A percentile compares a stretch with the other conserved stretches of the same genome.
phyloP scores from a whole-genome alignment of 2,113 vertebrate genomes.

The Meleagris gallopavo region DNA sequence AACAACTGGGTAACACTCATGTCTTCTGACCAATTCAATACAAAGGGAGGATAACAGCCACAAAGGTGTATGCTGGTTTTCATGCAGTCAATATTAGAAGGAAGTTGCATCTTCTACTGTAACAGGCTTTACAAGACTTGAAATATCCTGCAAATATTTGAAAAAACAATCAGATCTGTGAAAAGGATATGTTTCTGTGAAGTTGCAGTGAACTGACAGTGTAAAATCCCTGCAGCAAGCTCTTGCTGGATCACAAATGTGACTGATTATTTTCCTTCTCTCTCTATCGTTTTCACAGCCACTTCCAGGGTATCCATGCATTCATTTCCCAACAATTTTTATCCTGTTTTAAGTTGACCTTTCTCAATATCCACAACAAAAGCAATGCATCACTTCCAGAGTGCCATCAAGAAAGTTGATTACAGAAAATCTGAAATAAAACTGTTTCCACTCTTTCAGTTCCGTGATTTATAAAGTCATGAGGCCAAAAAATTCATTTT shows the following conservation, averaged over 20 bases:
- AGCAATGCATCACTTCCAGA: background rate
- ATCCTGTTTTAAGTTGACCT: background rate
- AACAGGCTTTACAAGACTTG: background rate
- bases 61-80: background rate
- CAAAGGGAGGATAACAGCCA: background rate
- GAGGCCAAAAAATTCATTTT: background rate
- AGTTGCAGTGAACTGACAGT: background rate
- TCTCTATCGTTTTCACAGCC: background rate
- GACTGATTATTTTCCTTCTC: background rate
- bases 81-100: background rate
- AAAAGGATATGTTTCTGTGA: background rate
- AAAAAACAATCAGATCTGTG: background rate
- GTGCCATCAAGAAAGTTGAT: background rate
- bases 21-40: background rate
- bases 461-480: background rate
- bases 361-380: background rate
- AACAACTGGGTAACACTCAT: background rate
- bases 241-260: background rate
- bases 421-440: background rate
- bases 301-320: background rate
- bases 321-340: background rate
- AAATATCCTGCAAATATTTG: background rate
- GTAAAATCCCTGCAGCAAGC: background rate
- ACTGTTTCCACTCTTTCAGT: background rate
- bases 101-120: background rate